Conservation (phyloP, 2,797 vertebrate species). For the Chaetodon trifasciatus region DNA sequence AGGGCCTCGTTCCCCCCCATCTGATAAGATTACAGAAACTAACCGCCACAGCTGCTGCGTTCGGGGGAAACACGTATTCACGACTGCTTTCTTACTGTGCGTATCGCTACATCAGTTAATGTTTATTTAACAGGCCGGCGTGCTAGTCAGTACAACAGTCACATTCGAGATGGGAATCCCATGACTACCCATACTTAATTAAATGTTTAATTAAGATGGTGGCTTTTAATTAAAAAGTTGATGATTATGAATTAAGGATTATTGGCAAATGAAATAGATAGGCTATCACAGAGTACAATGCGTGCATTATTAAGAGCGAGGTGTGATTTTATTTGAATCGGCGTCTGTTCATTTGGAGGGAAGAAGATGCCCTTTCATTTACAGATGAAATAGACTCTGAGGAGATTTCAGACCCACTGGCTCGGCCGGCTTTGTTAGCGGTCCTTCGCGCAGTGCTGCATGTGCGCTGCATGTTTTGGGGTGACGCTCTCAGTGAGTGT, state of each 20-base stretch:
- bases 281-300: constrained; percentile 44
- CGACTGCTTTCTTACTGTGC: neutral
- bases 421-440: neutral
- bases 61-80: constrained; percentile 10
- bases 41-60: constrained; percentile 57
- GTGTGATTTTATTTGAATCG: constrained; percentile 47
- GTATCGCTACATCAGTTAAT: constrained; percentile 63
- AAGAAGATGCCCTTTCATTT: constrained; percentile 16
- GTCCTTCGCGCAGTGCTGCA: neutral
- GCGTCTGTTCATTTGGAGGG: constrained; percentile 34
- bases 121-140: constrained; percentile 69
- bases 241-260: constrained; percentile 68
- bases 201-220: constrained; percentile 75
- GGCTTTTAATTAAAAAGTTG: constrained; percentile 75
- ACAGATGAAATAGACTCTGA: constrained; percentile 16
- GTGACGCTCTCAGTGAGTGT: constrained; percentile 18
- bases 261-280: constrained; percentile 58
- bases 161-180: constrained; percentile 52
- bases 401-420: constrained; percentile 2
- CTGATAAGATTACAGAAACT: constrained; percentile 66
- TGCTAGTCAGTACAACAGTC: constrained; percentile 57
- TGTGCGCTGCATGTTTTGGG: neutral
- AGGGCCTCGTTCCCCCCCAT: constrained; percentile 48
- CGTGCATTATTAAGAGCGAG: constrained; percentile 42
- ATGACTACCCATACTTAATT: constrained; percentile 65